These are phyloP conservation scores for Eupeodes corollae DNA, from an alignment of 1,140 invertebrate genomes.

Conservation along the genomic window DNA sequence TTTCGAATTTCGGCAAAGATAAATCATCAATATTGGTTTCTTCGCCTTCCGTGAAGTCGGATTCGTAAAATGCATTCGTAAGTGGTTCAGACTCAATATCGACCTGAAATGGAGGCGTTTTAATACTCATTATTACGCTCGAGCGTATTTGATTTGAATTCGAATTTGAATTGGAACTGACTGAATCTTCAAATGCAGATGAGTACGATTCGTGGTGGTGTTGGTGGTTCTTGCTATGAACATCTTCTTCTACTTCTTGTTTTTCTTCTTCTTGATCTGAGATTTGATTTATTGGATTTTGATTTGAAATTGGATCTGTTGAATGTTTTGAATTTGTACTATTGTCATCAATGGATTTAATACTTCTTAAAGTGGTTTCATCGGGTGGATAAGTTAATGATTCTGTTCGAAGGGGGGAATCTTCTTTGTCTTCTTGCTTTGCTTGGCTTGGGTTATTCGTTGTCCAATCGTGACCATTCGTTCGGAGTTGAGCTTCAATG, in stretches of 20 bases:
- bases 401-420: too few species aligned
- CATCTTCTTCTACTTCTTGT: background rate
- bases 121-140: background rate
- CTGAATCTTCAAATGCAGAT: background rate
- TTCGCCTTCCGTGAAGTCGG: constrained; percentile 5
- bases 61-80: constrained; percentile 5
- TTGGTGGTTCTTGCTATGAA: too few species aligned
- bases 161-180: background rate
- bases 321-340: too few species aligned
- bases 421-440: too few species aligned
- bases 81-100: background rate
- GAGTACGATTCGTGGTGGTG: background rate
- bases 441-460: too few species aligned
- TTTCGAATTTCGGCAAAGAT: constrained; percentile 9
- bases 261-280: constrained; percentile 1
- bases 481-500: too few species aligned
- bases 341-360: too few species aligned
- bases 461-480: too few species aligned
- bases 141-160: background rate
- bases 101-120: background rate
- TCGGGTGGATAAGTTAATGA: too few species aligned
- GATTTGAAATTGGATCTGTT: background rate
- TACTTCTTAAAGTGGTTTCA: too few species aligned
- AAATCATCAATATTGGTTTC: constrained; percentile 7
- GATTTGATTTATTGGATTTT: constrained; percentile 1